phyloP scores from a whole-genome alignment of 1,140 invertebrate genomes.

The Drosophila sp. region DNA sequence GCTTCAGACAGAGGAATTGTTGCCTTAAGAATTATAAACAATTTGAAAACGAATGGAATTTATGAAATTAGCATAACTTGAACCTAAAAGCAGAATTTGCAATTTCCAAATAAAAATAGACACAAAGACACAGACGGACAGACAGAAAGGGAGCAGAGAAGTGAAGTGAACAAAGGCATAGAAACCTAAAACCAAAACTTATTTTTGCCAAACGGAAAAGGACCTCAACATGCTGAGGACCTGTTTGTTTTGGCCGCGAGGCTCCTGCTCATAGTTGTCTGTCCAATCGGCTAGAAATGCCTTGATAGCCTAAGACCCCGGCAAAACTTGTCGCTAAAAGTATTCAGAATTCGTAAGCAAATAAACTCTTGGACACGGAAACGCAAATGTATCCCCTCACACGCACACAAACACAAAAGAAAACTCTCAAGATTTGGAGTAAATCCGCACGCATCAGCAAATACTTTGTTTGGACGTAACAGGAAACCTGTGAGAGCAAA shows the following conservation, averaged over 20 bases:
- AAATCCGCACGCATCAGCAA: conserved; percentile 36
- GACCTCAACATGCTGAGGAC: conserved; percentile 17
- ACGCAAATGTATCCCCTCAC: conserved; percentile 15
- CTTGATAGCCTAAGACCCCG: conserved; percentile 57
- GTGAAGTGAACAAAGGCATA: conserved; percentile 41
- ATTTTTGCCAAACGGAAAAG: conserved; percentile 27
- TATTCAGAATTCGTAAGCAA: conserved; percentile 10
- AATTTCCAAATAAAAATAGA: conserved; percentile 17
- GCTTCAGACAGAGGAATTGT: conserved; percentile 16
- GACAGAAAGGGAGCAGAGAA: conserved; percentile 1
- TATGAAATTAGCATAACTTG: conserved; percentile 63
- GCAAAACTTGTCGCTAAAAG: conserved; percentile 21
- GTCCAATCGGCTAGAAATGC: conserved; percentile 63
- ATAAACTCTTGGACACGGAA: conserved; percentile 22
- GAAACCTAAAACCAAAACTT: conserved; percentile 31
- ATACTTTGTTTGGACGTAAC: conserved; percentile 29
- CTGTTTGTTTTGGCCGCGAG: conserved; percentile 50
- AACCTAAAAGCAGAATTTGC: conserved; percentile 31
- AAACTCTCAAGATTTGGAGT: neutral
- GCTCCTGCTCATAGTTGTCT: conserved; percentile 33
- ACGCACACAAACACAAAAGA: conserved; percentile 32
- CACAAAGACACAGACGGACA: neutral
- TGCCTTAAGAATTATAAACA: conserved; percentile 25
- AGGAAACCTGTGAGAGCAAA: neutral
- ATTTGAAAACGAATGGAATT: conserved; percentile 41